phyloP scores from a whole-genome alignment of 37 sponge, comb jelly and placozoan genomes.

The Spongilla lacustris region DNA sequence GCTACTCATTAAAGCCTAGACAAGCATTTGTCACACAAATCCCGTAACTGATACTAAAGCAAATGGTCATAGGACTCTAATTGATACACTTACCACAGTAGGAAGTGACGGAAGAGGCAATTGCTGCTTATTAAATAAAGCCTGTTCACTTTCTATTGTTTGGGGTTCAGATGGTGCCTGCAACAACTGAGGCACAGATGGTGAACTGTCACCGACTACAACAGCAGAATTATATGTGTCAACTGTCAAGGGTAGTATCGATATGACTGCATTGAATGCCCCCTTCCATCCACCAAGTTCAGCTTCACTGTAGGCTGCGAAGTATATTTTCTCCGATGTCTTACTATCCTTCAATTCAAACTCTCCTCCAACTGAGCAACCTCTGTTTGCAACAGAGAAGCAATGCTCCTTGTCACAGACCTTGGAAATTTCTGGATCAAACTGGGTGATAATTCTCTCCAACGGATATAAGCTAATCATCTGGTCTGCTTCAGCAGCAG shows the following conservation, averaged over 20 bases:
- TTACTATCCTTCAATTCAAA: background rate
- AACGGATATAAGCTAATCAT: constrained; percentile 17
- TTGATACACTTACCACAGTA: background rate
- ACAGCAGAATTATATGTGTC: no score
- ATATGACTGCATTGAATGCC: background rate
- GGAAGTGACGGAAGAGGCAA: constrained; percentile 54
- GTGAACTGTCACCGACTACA: background rate
- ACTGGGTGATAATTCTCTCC: constrained; percentile 11
- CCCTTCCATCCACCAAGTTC: constrained; percentile 41
- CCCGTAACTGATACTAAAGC: no score
- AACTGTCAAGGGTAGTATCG: background rate
- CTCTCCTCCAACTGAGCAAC: background rate
- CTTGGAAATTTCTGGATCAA: background rate
- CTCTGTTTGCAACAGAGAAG: constrained; percentile 15
- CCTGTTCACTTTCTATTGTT: no score
- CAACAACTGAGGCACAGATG: background rate
- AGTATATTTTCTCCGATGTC: background rate
- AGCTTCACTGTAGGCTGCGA: constrained; percentile 63
- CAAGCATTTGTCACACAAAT: no score
- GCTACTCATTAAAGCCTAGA: background rate
- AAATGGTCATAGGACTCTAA: background rate
- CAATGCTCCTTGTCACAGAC: constrained; percentile 51
- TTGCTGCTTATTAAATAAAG: constrained; percentile 30
- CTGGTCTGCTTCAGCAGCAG: constrained; percentile 28
- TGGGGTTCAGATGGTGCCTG: no score